These are phyloP conservation scores for Hedya salicella DNA, from an alignment of 2,888 invertebrate species.

Conservation along the genomic window DNA sequence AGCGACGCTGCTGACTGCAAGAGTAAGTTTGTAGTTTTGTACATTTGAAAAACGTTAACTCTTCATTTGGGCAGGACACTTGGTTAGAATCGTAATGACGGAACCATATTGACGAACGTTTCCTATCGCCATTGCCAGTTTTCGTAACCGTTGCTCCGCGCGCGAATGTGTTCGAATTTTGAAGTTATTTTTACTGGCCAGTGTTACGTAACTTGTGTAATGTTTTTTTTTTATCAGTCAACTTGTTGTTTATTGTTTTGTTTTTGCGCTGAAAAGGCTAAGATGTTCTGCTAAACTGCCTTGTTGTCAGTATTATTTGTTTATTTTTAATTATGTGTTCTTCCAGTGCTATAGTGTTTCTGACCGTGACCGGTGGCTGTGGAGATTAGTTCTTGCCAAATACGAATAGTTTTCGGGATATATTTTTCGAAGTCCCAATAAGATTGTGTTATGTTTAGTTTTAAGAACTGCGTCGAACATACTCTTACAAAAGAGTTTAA, in stretches of 20 bases:
- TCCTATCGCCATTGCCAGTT: conserved; percentile 53
- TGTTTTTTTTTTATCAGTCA: no score
- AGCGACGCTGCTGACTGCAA: conserved; percentile 15
- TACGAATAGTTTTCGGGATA: no score
- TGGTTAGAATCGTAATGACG: conserved; percentile 64
- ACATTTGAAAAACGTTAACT: conserved; percentile 42
- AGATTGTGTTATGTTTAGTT: no score
- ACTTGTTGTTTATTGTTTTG: conserved; percentile 44
- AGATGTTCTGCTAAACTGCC: neutral
- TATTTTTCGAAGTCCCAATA: no score
- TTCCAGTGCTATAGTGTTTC: conserved; percentile 2
- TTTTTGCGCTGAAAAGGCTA: neutral
- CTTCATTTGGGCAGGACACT: conserved; percentile 52
- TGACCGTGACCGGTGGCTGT: neutral
- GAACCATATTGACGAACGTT: conserved; percentile 58
- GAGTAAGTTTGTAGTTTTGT: conserved; percentile 19
- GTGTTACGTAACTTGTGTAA: conserved; percentile 44
- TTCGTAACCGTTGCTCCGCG: conserved; percentile 61
- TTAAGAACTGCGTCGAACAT: no score
- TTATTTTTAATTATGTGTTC: conserved; percentile 6
- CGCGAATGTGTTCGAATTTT: conserved; percentile 60
- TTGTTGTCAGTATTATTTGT: neutral
- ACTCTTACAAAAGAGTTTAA: no score
- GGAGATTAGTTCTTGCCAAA: no score
- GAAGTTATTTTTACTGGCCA: conserved; percentile 55